These are phyloP conservation scores for Dione juno DNA, from an alignment of 2,888 invertebrate species.

Conservation along the genomic window DNA sequence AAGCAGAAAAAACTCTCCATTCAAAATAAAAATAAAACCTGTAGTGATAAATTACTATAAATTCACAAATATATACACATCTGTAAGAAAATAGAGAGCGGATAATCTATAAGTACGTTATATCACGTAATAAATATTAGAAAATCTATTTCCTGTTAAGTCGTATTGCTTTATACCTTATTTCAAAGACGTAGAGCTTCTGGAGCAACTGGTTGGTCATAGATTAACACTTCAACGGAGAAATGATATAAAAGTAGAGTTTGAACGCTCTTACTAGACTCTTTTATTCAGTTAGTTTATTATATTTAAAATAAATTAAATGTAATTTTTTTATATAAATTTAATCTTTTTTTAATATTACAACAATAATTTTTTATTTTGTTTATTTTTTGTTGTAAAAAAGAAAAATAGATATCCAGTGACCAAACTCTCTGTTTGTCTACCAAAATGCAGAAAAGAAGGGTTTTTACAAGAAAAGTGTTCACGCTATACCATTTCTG, in stretches of 20 bases:
- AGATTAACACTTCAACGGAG: slow-evolving; percentile 38
- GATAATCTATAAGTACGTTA: slow-evolving; percentile 10
- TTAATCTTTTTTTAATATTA: no score
- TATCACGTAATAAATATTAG: slow-evolving; percentile 16
- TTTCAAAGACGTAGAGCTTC: slow-evolving; percentile 26
- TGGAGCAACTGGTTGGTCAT: slow-evolving; percentile 49
- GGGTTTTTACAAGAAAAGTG: neutral
- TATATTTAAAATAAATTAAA: no score
- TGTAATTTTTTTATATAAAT: no score
- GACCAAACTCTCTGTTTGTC: neutral
- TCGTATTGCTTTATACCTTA: slow-evolving; percentile 16
- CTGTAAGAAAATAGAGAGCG: neutral
- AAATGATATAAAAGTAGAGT: neutral
- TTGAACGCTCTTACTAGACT: neutral
- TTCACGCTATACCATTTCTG: neutral
- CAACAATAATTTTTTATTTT: no score
- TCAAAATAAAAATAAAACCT: no score
- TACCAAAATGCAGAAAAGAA: neutral
- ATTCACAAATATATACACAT: neutral
- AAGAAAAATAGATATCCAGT: no score
- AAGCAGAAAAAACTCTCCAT: no score
- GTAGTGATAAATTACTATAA: neutral
- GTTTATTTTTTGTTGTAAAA: no score
- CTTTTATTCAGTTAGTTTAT: no score
- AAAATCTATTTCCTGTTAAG: slow-evolving; percentile 19